Evolutionary conservation across 2,888 invertebrate species (phyloP).

Genomic region (Yponomeuta plumbellus): DNA sequence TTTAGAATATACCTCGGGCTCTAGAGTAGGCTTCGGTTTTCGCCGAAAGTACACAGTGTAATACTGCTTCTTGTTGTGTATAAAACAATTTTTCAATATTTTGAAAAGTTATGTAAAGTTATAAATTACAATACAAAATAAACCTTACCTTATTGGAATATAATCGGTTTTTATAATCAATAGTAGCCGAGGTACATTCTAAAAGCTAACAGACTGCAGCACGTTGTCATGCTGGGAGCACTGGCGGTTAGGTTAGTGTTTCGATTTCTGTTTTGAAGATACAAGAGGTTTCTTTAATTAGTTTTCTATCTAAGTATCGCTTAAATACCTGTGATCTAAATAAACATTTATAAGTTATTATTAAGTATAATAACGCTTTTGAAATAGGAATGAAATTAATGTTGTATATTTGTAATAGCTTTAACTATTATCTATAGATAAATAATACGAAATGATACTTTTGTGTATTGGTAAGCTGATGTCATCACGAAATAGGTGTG

Average conservation of each 20-base stretch:
- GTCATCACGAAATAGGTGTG: neutral
- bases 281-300: neutral
- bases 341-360: neutral
- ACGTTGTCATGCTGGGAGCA: no score
- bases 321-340: neutral
- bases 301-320: neutral
- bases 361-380: neutral
- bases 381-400: neutral
- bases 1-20: no score
- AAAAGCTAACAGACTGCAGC: no score
- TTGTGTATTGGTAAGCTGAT: neutral
- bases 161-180: no score
- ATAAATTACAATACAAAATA: no score
- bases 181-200: no score
- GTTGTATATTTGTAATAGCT: neutral
- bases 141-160: no score
- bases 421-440: neutral
- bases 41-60: no score
- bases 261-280: neutral
- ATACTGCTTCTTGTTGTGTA: no score
- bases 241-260: neutral
- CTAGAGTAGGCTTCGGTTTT: no score
- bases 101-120: no score
- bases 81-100: no score
- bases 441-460: neutral